Evolutionary conservation across 1,140 invertebrate species (phyloP), one percentile per base, ranked within the genome.

Genomic region (Drosophila truncata): DNA sequence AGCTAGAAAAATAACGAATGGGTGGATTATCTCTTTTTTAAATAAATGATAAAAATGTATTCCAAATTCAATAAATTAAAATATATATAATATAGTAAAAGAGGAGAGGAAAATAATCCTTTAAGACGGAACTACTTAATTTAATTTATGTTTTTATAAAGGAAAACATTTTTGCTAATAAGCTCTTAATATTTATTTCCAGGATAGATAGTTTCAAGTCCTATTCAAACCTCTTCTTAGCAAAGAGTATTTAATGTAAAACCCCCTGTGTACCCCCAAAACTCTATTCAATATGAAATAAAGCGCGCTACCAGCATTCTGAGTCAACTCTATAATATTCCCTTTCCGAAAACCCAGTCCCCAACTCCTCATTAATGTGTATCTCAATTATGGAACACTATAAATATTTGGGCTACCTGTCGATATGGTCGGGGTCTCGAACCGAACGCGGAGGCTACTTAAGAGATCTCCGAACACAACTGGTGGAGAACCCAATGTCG

Each of bases 391-490:
- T 88, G 75, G 85, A 88, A 88, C 85, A 88, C 85, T 88, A 88
- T 88, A 88, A 88, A 88, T 88, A 88, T 88, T 88, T 88, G 85
- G 85, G 85, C 85, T 88, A 88, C 85, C 85, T 88, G 85, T 88
- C 85, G 85, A 88, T 85, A 88, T 81, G 78, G 66, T 49, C 67
- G 65, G 60, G 44, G 37, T 23, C 58, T 29, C 46, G 57, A 52
- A 39, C 65, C 44, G 44, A 80, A 33, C 33, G 64, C 60, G 44
- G 61, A 57, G 72, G 59, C 82, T 85, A 85, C 82, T 85, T 82
- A 81, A 85, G 82, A 46, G 62, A 67, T 50, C 84, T 46, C 60
- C 80, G 61, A 49, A 7, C 63, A 73, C 63, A 82, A 66, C 60
- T n/a, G n/a, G n/a, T 41, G 44, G 18, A 52, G 52, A 44, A 39